Base-by-base conservation (phyloP, 2,797 vertebrate genomes). In the Cryptoprocta ferox region DNA sequence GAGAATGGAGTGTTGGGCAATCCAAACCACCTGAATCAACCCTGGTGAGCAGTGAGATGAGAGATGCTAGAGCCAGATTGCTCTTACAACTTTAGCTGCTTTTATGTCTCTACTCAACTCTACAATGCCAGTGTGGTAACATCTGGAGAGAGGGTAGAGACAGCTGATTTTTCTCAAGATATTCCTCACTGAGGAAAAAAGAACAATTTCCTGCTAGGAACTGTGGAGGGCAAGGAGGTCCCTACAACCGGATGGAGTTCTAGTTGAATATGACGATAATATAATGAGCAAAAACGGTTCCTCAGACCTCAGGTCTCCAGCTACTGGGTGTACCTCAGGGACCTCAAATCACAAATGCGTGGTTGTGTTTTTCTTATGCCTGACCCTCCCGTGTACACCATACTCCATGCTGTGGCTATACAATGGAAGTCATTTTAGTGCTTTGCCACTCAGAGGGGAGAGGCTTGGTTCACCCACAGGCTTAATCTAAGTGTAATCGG, bases 81-180 rank as follows among this genome's bases (percentile, higher is more conserved):
- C 61, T 87, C 85, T 87, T 1, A 65, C 2, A 42, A 18, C 32
- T 4, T 56, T 3, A 80, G 89, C 32, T 28, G 45, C 53, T 90
- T 48, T 42, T 39, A 35, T 0, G 10, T 50, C 83, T 86, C 93
- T 75, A 93, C 79, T 75, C 73, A 5, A 9, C 37, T 30, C 15
- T 13, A 5, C 50, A 65, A 84, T 63, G 71, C 78, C 95, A 90
- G 28, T 37, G 81, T 28, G 86, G 61, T 93, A 93, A 93, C 70
- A 89, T 42, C 84, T 26, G 1, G 50, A 18, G 32, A 76, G 70
- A 95, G 78, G 85, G 85, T 80, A 59, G 95, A 92, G 89, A 83
- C 65, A 61, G 35, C 39, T 97, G 95, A 88, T 91, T 90, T 97
- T 97, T 84, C 82, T 84, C 16, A 53, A 95, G 92, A 91, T 94